Conservation (phyloP, 1,140 invertebrate species). For the Eubasilissa regina region DNA sequence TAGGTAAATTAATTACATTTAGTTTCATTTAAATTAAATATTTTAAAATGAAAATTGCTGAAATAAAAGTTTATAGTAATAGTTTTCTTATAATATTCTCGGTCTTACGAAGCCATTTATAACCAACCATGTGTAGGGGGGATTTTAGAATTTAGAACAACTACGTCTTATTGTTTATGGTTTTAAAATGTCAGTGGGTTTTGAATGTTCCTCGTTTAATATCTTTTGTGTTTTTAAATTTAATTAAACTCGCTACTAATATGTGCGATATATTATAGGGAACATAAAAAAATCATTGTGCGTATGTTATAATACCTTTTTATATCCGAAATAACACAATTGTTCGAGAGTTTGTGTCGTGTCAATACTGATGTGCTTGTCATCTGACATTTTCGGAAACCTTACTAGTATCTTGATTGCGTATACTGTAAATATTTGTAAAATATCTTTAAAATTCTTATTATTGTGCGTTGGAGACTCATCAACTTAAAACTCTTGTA, state of each 20-base stretch:
- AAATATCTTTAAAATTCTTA: not conserved
- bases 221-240: constrained; percentile 17
- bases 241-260: not conserved
- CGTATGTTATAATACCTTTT: not conserved
- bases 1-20: too few relatives aligned
- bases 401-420: constrained; percentile 13
- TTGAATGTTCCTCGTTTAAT: constrained; percentile 29
- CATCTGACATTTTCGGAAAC: constrained; percentile 42
- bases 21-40: too few relatives aligned
- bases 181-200: constrained; percentile 31
- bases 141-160: too few relatives aligned
- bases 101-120: too few relatives aligned
- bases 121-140: too few relatives aligned
- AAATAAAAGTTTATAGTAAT: too few relatives aligned
- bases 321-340: not conserved
- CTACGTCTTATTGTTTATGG: not conserved
- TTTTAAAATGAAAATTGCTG: too few relatives aligned
- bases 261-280: not conserved
- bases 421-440: not conserved
- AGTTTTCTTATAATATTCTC: too few relatives aligned
- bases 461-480: not conserved
- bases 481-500: not conserved
- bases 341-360: constrained; percentile 23
- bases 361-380: constrained; percentile 25
- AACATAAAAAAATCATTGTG: not conserved